Evolutionary conservation across 2,113 vertebrate genomes (phyloP).

Genomic region (Catharus minimus): DNA sequence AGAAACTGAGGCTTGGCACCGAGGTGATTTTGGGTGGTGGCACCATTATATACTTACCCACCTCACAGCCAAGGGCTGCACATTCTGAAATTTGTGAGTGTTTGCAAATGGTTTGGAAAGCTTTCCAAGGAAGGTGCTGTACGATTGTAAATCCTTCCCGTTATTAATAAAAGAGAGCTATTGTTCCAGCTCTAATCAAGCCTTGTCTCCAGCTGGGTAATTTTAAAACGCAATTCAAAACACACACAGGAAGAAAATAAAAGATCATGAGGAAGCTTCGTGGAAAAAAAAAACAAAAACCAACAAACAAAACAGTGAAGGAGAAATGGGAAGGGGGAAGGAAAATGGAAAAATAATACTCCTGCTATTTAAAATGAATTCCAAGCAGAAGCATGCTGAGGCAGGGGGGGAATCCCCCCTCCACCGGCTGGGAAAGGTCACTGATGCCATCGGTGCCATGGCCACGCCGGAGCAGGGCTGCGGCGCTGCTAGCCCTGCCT

Average conservation of each 20-base stretch:
- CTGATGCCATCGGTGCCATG: not conserved
- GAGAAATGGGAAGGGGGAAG: not conserved
- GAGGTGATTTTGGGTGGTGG: not conserved
- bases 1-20: not conserved
- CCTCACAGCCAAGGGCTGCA: constrained; percentile 31
- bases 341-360: not conserved
- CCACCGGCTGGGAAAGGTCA: constrained; percentile 46
- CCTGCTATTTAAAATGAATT: constrained; percentile 1
- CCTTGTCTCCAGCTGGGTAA: constrained; percentile 51
- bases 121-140: constrained; percentile 56
- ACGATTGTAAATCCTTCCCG: constrained; percentile 40
- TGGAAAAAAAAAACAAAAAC: not conserved
- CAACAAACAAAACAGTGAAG: not conserved
- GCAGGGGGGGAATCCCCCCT: not conserved
- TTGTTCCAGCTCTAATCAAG: constrained; percentile 50
- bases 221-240: constrained; percentile 28
- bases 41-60: constrained; percentile 46
- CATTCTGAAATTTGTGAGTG: constrained; percentile 32
- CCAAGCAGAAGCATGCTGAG: not conserved
- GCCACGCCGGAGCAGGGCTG: not conserved
- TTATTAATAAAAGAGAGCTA: constrained; percentile 54
- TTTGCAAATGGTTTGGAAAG: constrained; percentile 51
- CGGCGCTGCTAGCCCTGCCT: not conserved
- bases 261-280: not conserved
- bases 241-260: not conserved